Evolutionary conservation across 2,113 vertebrate genomes (phyloP).

Genomic region (Isichthys henryi): DNA sequence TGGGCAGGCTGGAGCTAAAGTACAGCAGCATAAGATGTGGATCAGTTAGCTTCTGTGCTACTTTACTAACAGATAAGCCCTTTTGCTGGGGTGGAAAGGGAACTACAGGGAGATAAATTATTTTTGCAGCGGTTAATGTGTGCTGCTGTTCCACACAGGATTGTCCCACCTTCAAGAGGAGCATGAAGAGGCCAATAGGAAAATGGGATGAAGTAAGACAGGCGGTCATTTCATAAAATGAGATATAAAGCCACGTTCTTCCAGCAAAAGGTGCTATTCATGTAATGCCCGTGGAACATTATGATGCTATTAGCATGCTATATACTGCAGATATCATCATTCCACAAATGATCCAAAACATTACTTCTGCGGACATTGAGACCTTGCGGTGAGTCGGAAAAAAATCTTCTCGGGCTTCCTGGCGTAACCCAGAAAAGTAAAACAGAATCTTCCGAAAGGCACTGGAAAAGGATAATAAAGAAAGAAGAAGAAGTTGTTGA

Average conservation of each 20-base stretch:
- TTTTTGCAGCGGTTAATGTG: neutral
- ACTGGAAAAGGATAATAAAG: neutral
- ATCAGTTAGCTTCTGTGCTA: slow-evolving; percentile 10
- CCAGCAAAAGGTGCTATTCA: neutral
- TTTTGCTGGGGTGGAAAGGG: neutral
- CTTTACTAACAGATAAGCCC: neutral
- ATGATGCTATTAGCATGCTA: neutral
- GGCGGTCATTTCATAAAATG: neutral
- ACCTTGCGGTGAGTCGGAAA: neutral
- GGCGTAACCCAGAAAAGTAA: neutral
- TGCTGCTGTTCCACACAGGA: neutral
- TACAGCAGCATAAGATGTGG: neutral
- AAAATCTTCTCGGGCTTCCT: neutral
- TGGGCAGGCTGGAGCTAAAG: slow-evolving; percentile 16
- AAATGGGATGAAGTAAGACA: neutral
- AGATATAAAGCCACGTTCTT: neutral
- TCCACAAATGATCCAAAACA: slow-evolving; percentile 4
- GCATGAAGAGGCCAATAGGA: neutral
- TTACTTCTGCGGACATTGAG: neutral
- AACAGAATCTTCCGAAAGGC: neutral
- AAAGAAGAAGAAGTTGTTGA: neutral
- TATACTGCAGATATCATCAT: slow-evolving; percentile 10
- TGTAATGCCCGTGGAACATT: neutral
- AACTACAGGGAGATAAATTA: neutral
- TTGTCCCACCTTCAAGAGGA: neutral